phyloP scores from a whole-genome alignment of 2,888 invertebrate genomes.

The Listrodromus nycthemerus region DNA sequence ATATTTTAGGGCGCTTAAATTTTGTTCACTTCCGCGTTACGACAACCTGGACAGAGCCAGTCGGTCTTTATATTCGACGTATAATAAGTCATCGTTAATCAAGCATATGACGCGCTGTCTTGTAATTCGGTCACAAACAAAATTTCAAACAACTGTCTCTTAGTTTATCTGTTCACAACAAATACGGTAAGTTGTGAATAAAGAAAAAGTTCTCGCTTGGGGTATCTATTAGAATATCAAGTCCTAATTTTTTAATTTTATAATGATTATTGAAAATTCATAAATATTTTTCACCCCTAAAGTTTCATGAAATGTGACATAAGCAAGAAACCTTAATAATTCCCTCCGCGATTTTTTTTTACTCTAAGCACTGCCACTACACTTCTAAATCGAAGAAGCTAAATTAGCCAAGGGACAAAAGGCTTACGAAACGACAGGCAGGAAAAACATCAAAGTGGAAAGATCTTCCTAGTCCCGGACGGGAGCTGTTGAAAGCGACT shows the following conservation, averaged over 20 bases:
- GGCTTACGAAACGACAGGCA: background rate
- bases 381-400: background rate
- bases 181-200: too few relatives aligned
- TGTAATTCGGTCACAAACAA: too few relatives aligned
- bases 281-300: too few relatives aligned
- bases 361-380: background rate
- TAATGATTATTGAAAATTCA: too few relatives aligned
- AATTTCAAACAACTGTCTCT: too few relatives aligned
- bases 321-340: background rate
- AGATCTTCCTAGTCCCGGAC: slow-evolving; percentile 3
- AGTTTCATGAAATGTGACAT: too few relatives aligned
- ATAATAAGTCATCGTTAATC: too few relatives aligned
- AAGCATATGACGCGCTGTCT: too few relatives aligned
- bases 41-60: background rate
- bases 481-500: background rate
- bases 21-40: background rate
- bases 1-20: background rate
- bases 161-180: too few relatives aligned
- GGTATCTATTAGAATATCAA: too few relatives aligned
- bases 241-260: too few relatives aligned
- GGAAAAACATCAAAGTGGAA: slow-evolving; percentile 11
- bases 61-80: background rate
- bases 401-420: background rate
- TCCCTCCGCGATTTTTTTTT: background rate
- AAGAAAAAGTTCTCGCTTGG: too few relatives aligned